Base-by-base conservation (phyloP, 2,113 vertebrate genomes). In the Sinocyclocheilus anshuiensis region DNA sequence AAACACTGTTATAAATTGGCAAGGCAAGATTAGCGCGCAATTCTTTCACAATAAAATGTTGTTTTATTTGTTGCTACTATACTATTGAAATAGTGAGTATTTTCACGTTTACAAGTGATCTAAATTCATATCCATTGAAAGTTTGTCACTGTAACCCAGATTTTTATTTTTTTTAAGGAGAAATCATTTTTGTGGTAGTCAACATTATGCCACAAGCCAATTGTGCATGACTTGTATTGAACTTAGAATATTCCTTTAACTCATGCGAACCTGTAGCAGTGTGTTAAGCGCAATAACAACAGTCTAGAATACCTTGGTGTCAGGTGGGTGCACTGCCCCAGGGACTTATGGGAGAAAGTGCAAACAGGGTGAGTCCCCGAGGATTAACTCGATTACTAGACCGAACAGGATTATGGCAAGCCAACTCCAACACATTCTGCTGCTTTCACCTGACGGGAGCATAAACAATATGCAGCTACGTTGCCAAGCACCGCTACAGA, bases 351-450 rank as follows among this genome's bases (percentile, higher is more conserved):
- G 81, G 57, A 81, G 85, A 86, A 84, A 89, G 39, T 79, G 48
- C 55, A 88, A 83, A 87, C 75, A 84, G 74, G 83, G 76, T 74
- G 59, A 90, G 71, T 86, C 74, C 83, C 45, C 1, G 80, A 81
- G 85, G 83, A 81, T 86, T 87, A 88, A 55, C 63, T 82, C 72
- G 84, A 86, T 86, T 83, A 26, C 59, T 48, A 76, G 65, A 88
- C 85, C 71, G 87, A 86, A 77, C 67, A 84, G 85, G 87, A 88
- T 89, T 89, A 89, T 67, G 74, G 69, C 36, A 33, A 76, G 86
- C 39, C 65, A 71, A 85, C 39, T 79, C 55, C 53, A 67, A 48
- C 80, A 83, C 39, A 33, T 69, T 86, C 80, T 86, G 71, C 55
- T 74, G 87, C 77, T 78, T 83, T 87, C 83, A 87, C 79, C 63